These are phyloP conservation scores for Vanacampus margaritifer DNA, from an alignment of 2,113 vertebrate species.

Conservation along the genomic window DNA sequence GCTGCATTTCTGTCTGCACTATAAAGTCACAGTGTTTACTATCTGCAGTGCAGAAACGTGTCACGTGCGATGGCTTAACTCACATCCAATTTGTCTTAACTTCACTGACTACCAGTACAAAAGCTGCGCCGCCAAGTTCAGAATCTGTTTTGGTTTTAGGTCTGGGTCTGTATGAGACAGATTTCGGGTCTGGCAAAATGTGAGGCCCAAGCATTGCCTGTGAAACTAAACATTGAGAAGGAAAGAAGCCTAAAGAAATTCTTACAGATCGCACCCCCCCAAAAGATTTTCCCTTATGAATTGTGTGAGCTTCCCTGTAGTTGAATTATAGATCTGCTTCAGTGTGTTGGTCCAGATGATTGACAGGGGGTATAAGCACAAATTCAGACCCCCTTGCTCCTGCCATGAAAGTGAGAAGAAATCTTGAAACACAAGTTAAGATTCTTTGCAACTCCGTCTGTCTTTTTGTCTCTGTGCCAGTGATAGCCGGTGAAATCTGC, in stretches of 20 bases:
- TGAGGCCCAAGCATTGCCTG: conserved; percentile 35
- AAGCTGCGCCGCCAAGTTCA: neutral
- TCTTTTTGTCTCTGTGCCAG: conserved; percentile 57
- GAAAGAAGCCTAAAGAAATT: conserved; percentile 21
- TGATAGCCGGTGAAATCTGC: conserved; percentile 51
- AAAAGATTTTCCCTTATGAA: conserved; percentile 54
- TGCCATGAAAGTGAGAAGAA: conserved; percentile 65
- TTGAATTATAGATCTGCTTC: conserved; percentile 71
- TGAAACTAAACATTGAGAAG: conserved; percentile 55
- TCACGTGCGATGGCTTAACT: too few relatives aligned
- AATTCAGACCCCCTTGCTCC: conserved; percentile 64
- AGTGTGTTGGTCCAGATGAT: conserved; percentile 65
- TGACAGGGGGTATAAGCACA: conserved; percentile 68
- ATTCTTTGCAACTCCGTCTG: conserved; percentile 57
- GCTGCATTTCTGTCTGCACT: too few relatives aligned
- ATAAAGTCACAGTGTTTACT: too few relatives aligned
- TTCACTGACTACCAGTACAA: neutral
- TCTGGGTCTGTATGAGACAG: too few relatives aligned
- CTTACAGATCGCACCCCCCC: conserved; percentile 18
- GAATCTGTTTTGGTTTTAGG: too few relatives aligned
- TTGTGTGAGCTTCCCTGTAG: conserved; percentile 67
- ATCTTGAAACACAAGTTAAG: conserved; percentile 54
- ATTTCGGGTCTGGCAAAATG: conserved; percentile 20
- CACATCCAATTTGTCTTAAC: neutral
- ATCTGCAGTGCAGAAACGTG: too few relatives aligned